Percentiles rank a stretch among this genome's conserved stretches.
phyloP scores from a whole-genome alignment of 2,888 invertebrate species.

The Troilus luridus region DNA sequence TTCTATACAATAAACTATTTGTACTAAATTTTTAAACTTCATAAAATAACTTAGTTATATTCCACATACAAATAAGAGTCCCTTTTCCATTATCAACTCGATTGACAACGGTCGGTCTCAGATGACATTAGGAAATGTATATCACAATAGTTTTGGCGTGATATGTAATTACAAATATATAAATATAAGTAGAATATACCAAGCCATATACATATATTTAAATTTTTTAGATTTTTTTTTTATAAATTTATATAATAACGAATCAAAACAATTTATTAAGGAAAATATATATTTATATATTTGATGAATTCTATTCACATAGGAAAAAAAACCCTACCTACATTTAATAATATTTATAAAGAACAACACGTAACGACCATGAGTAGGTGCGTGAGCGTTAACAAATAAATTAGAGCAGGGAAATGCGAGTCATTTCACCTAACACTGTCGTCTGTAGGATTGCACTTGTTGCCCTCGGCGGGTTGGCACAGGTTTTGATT shows the following conservation, averaged over 20 bases:
- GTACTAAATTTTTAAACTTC: conserved; percentile 58
- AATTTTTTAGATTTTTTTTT: conserved; percentile 31
- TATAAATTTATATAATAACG: conserved; percentile 48
- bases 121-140: conserved; percentile 52
- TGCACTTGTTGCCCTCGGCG: conserved; percentile 35
- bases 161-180: conserved; percentile 58
- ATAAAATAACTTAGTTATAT: conserved; percentile 57
- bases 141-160: conserved; percentile 60
- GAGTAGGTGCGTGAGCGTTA: conserved; percentile 47
- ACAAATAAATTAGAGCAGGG: conserved; percentile 49
- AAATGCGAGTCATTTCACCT: conserved; percentile 39
- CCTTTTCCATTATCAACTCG: neutral
- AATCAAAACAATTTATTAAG: conserved; percentile 50
- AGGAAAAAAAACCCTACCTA: conserved; percentile 47
- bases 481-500: conserved; percentile 55
- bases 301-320: conserved; percentile 45
- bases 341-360: conserved; percentile 11
- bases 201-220: conserved; percentile 56
- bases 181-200: conserved; percentile 57
- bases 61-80: conserved; percentile 52
- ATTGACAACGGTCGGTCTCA: conserved; percentile 40
- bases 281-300: conserved; percentile 58
- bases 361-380: conserved; percentile 15
- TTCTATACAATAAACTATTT: conserved; percentile 60
- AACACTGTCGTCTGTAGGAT: conserved; percentile 52